Evolutionary conservation across 2,113 vertebrate species (phyloP), one percentile per base, ranked within the genome.

Genomic region (Muscicapa adusta): DNA sequence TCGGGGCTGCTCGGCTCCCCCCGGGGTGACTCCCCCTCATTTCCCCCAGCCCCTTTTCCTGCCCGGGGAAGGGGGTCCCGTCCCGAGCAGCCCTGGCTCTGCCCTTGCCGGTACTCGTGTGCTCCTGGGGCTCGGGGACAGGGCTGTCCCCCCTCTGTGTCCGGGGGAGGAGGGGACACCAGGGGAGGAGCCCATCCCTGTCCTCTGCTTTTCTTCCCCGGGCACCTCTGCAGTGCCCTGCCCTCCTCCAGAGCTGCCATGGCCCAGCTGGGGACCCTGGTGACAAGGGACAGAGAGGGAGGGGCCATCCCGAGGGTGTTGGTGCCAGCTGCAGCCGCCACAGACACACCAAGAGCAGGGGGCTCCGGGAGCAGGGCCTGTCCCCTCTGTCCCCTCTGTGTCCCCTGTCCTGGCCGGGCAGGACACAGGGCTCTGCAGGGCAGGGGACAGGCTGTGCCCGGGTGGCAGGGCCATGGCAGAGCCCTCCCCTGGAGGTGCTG

Each of bases 281-380:
- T 28, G 78, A 5, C 8, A 13, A 58, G 70, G 60, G 24, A 26
- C 73, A 7, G 12, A 0, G 8, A 40, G 78, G 40, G 61, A 34
- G 8, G 47, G 57, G 62, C 28, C 0, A 0, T 26, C 42, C 54
- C 8, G 0, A 12, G 61, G 62, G 3, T 4, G 14, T 1, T 2
- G 53, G 36, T 38, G 67, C 17, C 2, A 2, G 34, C 9, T 8
- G 13, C 56, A 1, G 31, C 68, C 0, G 0, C 58, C 38, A 2
- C 4, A 1, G 5, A 29, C 29, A 1, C 42, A 3, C 12, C 0
- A 4, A 19, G 45, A 18, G 56, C n/a, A 61, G 47, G 31, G 23
- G 42, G 26, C 12, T 75, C 22, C 0, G 1, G 22, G 36, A 3
- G 26, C 6, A 0, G 29, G 10, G 6, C 31, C 25, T 0, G 0